Percentiles rank a stretch among this genome's conserved stretches.
Conservation (phyloP, 2,113 vertebrate species). For the Pollimyrus isidori region DNA sequence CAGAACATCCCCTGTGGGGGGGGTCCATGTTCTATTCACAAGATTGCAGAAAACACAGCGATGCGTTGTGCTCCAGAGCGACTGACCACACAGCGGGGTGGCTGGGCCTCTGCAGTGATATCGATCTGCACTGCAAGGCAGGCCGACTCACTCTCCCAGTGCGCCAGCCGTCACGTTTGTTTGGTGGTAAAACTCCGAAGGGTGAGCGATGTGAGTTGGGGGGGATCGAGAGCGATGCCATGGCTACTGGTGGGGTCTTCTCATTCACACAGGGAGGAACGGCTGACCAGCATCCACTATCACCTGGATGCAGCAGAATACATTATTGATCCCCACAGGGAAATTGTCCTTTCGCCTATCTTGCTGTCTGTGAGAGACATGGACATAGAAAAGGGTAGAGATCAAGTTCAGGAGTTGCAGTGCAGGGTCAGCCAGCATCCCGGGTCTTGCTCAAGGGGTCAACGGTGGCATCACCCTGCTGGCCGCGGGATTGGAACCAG, state of each 20-base stretch:
- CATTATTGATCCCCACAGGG: not conserved
- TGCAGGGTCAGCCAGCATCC: not conserved
- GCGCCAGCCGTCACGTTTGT: not conserved
- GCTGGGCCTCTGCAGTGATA: conserved; percentile 51
- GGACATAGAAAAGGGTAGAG: not conserved
- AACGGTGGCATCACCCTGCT: not conserved
- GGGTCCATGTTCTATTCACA: conserved; percentile 40
- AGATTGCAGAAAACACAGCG: not conserved
- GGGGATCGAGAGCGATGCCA: not conserved
- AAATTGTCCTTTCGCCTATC: not conserved
- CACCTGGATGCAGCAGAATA: not conserved
- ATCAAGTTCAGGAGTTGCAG: not conserved
- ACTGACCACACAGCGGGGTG: conserved; percentile 28
- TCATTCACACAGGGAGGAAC: not conserved
- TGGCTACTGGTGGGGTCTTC: too few relatives aligned
- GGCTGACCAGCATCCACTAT: not conserved
- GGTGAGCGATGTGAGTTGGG: too few relatives aligned
- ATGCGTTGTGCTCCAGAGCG: not conserved
- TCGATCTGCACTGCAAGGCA: conserved; percentile 46
- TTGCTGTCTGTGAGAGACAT: not conserved
- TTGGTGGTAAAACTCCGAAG: not conserved
- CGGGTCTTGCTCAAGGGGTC: not conserved
- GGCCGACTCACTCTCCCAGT: conserved; percentile 7
- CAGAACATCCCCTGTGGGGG: conserved; percentile 22
- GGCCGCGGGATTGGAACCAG: not conserved